phyloP scores from a whole-genome alignment of 2,888 invertebrate species.

The Diplolepis rosae region DNA sequence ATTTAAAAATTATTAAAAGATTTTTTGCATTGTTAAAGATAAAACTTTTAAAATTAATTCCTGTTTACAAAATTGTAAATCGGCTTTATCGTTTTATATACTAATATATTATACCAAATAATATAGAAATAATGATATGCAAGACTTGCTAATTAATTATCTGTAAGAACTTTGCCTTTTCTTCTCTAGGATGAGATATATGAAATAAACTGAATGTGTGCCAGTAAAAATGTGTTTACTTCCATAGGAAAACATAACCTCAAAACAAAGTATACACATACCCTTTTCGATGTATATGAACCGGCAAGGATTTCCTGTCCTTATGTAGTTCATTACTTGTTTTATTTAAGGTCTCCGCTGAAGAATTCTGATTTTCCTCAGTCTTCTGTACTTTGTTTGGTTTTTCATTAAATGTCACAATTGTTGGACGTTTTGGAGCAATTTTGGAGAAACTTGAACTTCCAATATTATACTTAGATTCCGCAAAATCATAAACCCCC shows the following conservation, averaged over 20 bases:
- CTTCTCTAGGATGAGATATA: too few species aligned
- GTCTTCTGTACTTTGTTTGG: slow-evolving; percentile 57
- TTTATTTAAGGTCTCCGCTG: slow-evolving; percentile 43
- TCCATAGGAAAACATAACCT: slow-evolving; percentile 2
- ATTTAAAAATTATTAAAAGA: too few species aligned
- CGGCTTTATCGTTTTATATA: too few species aligned
- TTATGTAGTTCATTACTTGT: slow-evolving; percentile 58
- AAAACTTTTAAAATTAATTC: too few species aligned
- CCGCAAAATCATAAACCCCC: slow-evolving; percentile 70
- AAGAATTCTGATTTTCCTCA: slow-evolving; percentile 46
- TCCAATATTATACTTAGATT: slow-evolving; percentile 67
- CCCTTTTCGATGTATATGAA: slow-evolving; percentile 71
- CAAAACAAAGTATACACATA: slow-evolving; percentile 49
- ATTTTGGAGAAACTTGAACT: slow-evolving; percentile 64
- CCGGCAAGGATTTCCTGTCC: slow-evolving; percentile 71
- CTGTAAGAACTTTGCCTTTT: too few species aligned
- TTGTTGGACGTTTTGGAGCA: slow-evolving; percentile 61
- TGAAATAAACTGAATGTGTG: too few species aligned
- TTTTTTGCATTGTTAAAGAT: too few species aligned
- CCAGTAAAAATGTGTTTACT: too few species aligned
- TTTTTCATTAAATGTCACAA: slow-evolving; percentile 58
- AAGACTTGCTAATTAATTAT: too few species aligned
- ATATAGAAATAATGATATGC: too few species aligned
- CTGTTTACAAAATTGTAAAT: too few species aligned
- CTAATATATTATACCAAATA: too few species aligned